phyloP scores from a whole-genome alignment of 2,888 invertebrate species.

The Allacma fusca region DNA sequence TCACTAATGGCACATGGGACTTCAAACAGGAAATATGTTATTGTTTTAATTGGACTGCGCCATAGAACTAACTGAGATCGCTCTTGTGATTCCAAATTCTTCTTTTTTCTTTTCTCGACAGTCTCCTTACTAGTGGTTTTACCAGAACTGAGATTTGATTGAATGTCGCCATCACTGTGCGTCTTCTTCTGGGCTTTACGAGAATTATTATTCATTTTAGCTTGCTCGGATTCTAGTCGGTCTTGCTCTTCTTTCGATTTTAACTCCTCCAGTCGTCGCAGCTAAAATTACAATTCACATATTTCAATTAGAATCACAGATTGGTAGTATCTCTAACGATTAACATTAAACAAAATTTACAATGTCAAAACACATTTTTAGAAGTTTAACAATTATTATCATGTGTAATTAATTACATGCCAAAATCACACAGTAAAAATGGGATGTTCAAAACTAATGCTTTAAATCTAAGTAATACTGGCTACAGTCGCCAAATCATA shows the following conservation, averaged over 20 bases:
- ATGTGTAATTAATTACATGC: too few relatives aligned
- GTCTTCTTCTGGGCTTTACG: slow-evolving; percentile 47
- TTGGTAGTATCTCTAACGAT: neutral
- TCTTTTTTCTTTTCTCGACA: slow-evolving; percentile 36
- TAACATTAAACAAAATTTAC: neutral
- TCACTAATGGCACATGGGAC: slow-evolving; percentile 65
- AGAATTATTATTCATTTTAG: slow-evolving; percentile 55
- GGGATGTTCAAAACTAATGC: too few relatives aligned
- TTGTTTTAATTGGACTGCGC: slow-evolving; percentile 79
- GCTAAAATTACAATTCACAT: slow-evolving; percentile 41
- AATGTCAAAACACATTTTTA: neutral
- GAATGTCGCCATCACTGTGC: slow-evolving; percentile 49
- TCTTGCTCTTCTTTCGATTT: slow-evolving; percentile 58
- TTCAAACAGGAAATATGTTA: slow-evolving; percentile 82
- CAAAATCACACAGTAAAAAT: too few relatives aligned
- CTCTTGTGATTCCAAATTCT: slow-evolving; percentile 66
- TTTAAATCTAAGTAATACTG: too few relatives aligned
- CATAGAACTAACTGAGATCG: slow-evolving; percentile 77
- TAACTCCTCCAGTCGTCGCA: slow-evolving; percentile 57
- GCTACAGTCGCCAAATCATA: too few relatives aligned
- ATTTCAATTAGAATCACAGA: neutral
- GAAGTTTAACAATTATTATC: too few relatives aligned
- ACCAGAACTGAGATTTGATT: slow-evolving; percentile 45
- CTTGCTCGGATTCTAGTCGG: slow-evolving; percentile 43
- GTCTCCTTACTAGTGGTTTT: slow-evolving; percentile 36